Conservation (phyloP, 2,113 vertebrate genomes). For the Triplophysa tibetana region DNA sequence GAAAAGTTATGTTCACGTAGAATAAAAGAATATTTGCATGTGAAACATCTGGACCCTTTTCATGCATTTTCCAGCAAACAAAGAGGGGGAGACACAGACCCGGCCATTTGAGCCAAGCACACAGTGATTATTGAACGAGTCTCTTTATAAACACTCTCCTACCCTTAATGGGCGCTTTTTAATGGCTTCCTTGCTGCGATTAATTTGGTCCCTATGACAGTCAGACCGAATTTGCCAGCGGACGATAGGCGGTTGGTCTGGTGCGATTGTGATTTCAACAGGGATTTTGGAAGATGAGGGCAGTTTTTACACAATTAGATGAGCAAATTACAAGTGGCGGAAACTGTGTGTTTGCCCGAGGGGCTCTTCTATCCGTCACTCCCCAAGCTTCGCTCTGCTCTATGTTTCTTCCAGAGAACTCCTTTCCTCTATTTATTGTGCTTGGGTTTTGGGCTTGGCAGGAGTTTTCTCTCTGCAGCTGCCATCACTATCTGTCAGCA, state of each 20-base stretch:
- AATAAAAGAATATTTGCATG: constrained; percentile 34
- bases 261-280: constrained; percentile 61
- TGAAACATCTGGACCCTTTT: constrained; percentile 68
- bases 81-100: constrained; percentile 48
- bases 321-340: constrained; percentile 73
- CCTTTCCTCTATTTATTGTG: constrained; percentile 25
- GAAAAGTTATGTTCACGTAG: background rate
- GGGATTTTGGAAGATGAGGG: constrained; percentile 53
- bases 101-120: constrained; percentile 61
- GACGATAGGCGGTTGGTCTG: constrained; percentile 36
- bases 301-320: constrained; percentile 74
- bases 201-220: constrained; percentile 62
- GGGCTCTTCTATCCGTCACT: constrained; percentile 47
- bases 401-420: constrained; percentile 24
- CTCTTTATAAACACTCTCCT: constrained; percentile 48
- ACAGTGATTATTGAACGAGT: constrained; percentile 58
- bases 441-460: constrained; percentile 38
- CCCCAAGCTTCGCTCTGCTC: constrained; percentile 23
- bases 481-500: constrained; percentile 33
- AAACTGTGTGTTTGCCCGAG: constrained; percentile 66
- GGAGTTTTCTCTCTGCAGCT: background rate
- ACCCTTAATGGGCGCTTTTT: constrained; percentile 46
- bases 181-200: constrained; percentile 50
- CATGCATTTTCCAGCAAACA: constrained; percentile 62
- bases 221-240: constrained; percentile 67